Base-by-base conservation (phyloP, 2,113 vertebrate genomes). In the Mesembrinibis cayennensis region DNA sequence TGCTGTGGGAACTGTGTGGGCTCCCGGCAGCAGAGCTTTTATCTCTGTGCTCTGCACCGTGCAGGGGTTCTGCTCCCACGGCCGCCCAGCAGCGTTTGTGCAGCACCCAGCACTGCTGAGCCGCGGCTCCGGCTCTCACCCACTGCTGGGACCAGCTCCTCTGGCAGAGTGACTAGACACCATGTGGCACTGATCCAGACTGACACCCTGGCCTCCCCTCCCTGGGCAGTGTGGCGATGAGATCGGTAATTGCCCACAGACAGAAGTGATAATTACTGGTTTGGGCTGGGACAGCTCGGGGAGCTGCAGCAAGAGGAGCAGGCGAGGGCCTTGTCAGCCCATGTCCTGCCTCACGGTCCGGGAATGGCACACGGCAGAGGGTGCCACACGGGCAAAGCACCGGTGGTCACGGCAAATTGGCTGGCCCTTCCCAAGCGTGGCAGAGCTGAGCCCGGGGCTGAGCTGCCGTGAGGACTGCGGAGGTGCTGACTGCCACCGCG, bases 211-310 rank as follows among this genome's bases (percentile, higher is more conserved):
- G 72, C 38, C 52, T 32, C 50, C 61, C 66, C 47, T 82, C 27
- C 82, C 34, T 0, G 4, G 21, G 82, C 83, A 63, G 40, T 7
- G 1, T 0, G 1, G 13, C 0, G 2, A 6, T 7, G 72, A 19
- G 76, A 5, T n/a, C 0, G 1, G 27, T 10, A 53, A 58, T 26
- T 25, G 23, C 65, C 63, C 73, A 12, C 26, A 25, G 87, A 9
- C 32, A 53, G 50, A 17, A 65, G 36, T 7, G 34, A 2, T 53
- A 52, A 50, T 86, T 45, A 16, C 61, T 52, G 91, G 22, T 42
- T 21, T 27, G 55, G 87, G 61, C 84, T 79, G 92, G 87, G 76
- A 9, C 5, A 1, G 49, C 82, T 67, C 0, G 0, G 22, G 81
- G 83, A 73, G 87, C 80, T 71, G 69, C 32, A 50, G 93, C 47